Conservation (phyloP, 2,888 invertebrate species). For the Hetaerina titia region DNA sequence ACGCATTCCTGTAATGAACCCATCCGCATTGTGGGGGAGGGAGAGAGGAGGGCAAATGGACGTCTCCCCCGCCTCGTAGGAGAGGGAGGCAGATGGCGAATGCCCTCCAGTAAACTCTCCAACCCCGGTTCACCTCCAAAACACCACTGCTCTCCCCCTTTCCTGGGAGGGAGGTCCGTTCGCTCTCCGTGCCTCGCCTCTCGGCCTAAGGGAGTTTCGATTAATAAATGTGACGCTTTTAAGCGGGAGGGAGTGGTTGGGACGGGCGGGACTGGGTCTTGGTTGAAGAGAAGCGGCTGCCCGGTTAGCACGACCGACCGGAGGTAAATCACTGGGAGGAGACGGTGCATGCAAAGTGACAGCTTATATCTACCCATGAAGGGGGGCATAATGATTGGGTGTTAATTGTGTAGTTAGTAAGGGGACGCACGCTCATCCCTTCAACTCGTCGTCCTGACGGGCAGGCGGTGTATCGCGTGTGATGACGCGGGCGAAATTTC, state of each 20-base stretch:
- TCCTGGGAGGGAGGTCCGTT: too few relatives aligned
- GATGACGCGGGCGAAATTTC: too few relatives aligned
- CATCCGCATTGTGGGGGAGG: background rate
- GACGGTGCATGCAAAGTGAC: background rate
- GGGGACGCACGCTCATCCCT: background rate
- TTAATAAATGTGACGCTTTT: background rate
- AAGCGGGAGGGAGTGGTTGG: background rate
- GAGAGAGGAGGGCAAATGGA: background rate
- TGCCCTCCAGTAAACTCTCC: too few relatives aligned
- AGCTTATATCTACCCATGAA: conserved; percentile 22
- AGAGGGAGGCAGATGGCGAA: too few relatives aligned
- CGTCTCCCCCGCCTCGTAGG: background rate
- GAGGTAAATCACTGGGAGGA: background rate
- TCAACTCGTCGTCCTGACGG: background rate
- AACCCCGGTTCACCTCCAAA: too few relatives aligned
- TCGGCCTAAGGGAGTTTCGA: background rate
- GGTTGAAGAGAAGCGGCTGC: background rate
- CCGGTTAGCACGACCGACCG: background rate
- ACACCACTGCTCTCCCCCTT: too few relatives aligned
- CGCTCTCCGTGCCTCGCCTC: background rate
- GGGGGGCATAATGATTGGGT: background rate
- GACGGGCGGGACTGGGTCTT: background rate
- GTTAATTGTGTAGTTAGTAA: conserved; percentile 42
- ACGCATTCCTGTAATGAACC: background rate
- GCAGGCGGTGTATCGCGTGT: too few relatives aligned